Evolutionary conservation across 2,797 vertebrate genomes (phyloP).

Genomic region (Clamator glandarius): DNA sequence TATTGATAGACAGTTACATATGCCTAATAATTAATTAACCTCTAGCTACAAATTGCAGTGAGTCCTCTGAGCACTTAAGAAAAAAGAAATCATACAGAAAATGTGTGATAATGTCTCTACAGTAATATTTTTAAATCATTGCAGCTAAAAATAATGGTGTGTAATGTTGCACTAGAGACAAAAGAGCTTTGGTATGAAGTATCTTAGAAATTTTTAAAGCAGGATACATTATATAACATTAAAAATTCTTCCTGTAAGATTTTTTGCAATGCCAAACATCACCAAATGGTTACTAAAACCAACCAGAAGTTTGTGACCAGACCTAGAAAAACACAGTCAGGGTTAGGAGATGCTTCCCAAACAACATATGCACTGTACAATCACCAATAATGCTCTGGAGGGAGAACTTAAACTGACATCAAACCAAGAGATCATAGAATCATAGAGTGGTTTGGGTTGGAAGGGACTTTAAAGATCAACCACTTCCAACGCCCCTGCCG

Average conservation of each 20-base stretch:
- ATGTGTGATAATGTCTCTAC: conserved; percentile 24
- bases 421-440: neutral
- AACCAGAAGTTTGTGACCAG: neutral
- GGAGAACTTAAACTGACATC: neutral
- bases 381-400: neutral
- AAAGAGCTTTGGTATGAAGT: neutral
- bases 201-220: neutral
- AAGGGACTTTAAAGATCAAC: too few species aligned
- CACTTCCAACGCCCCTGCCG: too few species aligned
- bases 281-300: neutral
- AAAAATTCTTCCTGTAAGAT: neutral
- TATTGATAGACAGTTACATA: conserved; percentile 70
- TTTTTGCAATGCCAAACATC: neutral
- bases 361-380: neutral
- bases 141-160: conserved; percentile 62
- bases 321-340: too few species aligned
- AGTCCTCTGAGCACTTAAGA: conserved; percentile 38
- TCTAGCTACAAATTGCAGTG: conserved; percentile 53
- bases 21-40: conserved; percentile 78
- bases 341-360: neutral
- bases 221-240: neutral
- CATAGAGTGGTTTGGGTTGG: too few species aligned
- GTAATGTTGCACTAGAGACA: conserved; percentile 37
- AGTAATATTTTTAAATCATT: conserved; percentile 28
- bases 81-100: conserved; percentile 13